A percentile compares a stretch with the other conserved stretches of the same genome.
Conservation (phyloP, 2,797 vertebrate genomes). For the Myotis myotis region DNA sequence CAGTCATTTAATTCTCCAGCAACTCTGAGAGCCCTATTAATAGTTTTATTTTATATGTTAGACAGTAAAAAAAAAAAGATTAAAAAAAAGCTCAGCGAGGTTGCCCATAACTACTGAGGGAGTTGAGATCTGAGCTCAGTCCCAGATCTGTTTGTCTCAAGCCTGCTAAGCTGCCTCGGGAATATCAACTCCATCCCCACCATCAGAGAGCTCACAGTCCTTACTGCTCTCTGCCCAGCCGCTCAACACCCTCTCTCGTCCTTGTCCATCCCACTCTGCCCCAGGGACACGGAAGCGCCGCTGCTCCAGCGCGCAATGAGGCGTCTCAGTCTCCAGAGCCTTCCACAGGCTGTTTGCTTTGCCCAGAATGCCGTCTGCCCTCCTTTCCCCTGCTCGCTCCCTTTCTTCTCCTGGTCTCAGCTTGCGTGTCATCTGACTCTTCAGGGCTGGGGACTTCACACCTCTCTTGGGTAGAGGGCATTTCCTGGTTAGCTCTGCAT, state of each 20-base stretch:
- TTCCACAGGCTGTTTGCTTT: not conserved
- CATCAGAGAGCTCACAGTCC: not conserved
- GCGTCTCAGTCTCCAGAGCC: not conserved
- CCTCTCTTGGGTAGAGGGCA: not conserved
- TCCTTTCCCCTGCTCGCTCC: not conserved
- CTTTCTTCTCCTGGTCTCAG: not conserved
- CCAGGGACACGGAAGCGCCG: not conserved
- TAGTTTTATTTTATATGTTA: not conserved
- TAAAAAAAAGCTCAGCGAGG: not conserved
- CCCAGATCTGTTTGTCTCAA: not conserved
- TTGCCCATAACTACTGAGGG: not conserved
- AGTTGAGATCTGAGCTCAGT: not conserved
- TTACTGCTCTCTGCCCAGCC: not conserved
- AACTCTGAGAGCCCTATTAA: not conserved
- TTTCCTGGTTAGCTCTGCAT: not conserved
- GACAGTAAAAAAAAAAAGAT: not conserved
- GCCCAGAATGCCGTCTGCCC: not conserved
- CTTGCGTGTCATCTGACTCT: not conserved
- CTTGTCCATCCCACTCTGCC: not conserved
- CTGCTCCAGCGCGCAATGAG: not conserved
- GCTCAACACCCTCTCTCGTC: not conserved
- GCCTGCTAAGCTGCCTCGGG: not conserved
- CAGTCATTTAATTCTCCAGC: not conserved
- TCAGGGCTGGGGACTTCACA: not conserved
- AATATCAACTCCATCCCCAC: not conserved